phyloP scores from a whole-genome alignment of 2,888 invertebrate species.

The Celastrina argiolus region DNA sequence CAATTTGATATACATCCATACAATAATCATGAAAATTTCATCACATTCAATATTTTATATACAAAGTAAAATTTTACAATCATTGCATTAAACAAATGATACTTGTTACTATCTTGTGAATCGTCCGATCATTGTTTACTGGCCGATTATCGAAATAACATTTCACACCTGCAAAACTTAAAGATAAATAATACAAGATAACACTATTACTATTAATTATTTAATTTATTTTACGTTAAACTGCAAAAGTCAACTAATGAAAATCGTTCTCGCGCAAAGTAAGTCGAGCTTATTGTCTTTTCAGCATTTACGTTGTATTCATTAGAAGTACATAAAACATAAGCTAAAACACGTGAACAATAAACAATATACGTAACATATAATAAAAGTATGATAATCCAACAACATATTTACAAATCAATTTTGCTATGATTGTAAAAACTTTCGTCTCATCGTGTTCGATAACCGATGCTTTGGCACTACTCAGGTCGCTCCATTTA shows the following conservation, averaged over 20 bases:
- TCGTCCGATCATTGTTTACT: not conserved
- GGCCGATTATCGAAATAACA: not conserved
- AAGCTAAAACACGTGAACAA: conserved; percentile 5
- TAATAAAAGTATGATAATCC: not conserved
- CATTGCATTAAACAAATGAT: not conserved
- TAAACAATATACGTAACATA: not conserved
- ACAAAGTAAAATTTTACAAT: conserved; percentile 10
- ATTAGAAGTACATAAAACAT: not conserved
- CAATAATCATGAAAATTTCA: not conserved
- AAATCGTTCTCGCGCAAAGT: not conserved
- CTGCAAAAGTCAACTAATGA: conserved; percentile 5
- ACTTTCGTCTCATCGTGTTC: conserved; percentile 24
- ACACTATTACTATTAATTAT: conserved; percentile 7
- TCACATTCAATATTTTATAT: conserved; percentile 5
- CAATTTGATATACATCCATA: not conserved
- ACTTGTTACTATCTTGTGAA: not conserved
- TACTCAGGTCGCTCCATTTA: conserved; percentile 53
- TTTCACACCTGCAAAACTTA: not conserved
- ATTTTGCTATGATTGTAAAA: conserved; percentile 20
- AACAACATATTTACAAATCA: not conserved
- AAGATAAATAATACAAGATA: not conserved
- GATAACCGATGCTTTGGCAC: conserved; percentile 55
- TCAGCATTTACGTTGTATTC: conserved; percentile 20
- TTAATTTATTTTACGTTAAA: not conserved
- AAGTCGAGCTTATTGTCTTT: conserved; percentile 17